phyloP scores from a whole-genome alignment of 2,113 vertebrate species.

The Camelus bactrianus region DNA sequence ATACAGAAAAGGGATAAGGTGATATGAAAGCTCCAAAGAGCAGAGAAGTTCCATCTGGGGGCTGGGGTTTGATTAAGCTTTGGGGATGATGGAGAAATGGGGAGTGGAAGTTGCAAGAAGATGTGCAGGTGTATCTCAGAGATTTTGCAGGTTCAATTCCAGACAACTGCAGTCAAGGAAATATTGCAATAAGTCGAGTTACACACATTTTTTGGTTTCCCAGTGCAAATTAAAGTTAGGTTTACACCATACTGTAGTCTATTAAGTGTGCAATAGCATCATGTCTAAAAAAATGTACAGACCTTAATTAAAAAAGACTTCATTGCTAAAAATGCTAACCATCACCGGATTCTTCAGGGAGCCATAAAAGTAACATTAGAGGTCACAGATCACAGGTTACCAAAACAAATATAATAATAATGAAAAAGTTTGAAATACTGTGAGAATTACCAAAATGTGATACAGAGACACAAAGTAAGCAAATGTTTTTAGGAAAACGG shows the following conservation, averaged over 20 bases:
- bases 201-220: background rate
- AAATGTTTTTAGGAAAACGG: background rate
- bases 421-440: background rate
- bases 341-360: background rate
- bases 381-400: background rate
- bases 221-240: background rate
- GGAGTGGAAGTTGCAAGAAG: background rate
- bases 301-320: background rate
- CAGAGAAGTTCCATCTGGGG: background rate
- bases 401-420: background rate
- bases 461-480: background rate
- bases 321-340: background rate
- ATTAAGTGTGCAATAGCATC: background rate
- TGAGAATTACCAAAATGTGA: background rate
- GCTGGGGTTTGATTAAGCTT: background rate
- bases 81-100: background rate
- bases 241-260: background rate
- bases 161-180: background rate
- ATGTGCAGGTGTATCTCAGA: background rate
- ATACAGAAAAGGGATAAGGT: background rate
- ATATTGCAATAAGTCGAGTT: background rate
- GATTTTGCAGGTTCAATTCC: background rate
- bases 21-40: background rate
- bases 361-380: background rate
- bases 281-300: background rate